A percentile compares a stretch with the other conserved stretches of the same genome.
These are phyloP conservation scores for Calidris pugnax DNA, from an alignment of 2,113 vertebrate species.

Conservation along the genomic window DNA sequence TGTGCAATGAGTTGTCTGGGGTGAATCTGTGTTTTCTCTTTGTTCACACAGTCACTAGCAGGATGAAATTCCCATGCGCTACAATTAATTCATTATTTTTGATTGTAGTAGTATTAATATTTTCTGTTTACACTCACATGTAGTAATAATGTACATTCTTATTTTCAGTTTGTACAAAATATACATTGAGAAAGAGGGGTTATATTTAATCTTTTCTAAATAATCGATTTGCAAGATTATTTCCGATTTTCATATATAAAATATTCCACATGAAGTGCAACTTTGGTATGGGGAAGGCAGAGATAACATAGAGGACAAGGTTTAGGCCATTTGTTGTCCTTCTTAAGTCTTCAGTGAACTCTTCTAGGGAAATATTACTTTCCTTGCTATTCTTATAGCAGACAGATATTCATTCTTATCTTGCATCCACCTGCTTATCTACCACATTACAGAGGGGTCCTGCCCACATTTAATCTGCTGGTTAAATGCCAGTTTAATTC, in stretches of 20 bases:
- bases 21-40: neutral
- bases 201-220: neutral
- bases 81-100: neutral
- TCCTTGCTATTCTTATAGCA: constrained; percentile 33
- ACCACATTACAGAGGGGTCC: constrained; percentile 44
- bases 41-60: neutral
- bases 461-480: constrained; percentile 56
- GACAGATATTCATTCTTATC: constrained; percentile 46
- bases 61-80: neutral
- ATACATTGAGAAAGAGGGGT: neutral
- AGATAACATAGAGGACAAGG: neutral
- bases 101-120: neutral
- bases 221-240: neutral
- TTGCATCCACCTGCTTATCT: constrained; percentile 66
- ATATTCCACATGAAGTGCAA: neutral
- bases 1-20: neutral
- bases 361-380: neutral
- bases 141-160: neutral
- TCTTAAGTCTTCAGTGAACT: constrained; percentile 41
- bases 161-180: neutral
- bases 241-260: neutral
- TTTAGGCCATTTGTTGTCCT: neutral
- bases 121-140: neutral
- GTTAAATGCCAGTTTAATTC: constrained; percentile 57
- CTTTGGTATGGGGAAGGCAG: neutral